Conservation (phyloP, 2,888 invertebrate species). For the Pantelozetes paolii region DNA sequence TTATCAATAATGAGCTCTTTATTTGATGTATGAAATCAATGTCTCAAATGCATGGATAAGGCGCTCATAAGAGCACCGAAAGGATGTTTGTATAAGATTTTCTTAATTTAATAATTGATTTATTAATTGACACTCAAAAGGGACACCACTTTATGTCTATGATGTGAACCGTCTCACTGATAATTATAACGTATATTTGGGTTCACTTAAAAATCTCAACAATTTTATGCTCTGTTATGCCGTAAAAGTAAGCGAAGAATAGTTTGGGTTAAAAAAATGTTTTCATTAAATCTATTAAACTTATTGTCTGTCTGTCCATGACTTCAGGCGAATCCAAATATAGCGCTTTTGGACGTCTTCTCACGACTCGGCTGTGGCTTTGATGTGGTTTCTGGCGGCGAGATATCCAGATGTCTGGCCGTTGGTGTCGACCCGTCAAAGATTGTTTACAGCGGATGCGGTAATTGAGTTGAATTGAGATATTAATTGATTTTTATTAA, state of each 20-base stretch:
- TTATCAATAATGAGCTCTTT: too few relatives aligned
- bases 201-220: slow-evolving; percentile 35
- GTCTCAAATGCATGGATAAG: too few relatives aligned
- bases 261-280: neutral
- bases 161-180: slow-evolving; percentile 39
- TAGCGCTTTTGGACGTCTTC: slow-evolving; percentile 50
- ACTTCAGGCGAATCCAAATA: slow-evolving; percentile 53
- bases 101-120: neutral
- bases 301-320: neutral
- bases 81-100: too few relatives aligned
- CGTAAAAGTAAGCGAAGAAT: slow-evolving; percentile 15
- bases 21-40: too few relatives aligned
- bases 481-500: too few relatives aligned
- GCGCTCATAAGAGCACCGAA: too few relatives aligned
- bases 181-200: slow-evolving; percentile 39
- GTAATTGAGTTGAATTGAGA: slow-evolving; percentile 51
- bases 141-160: slow-evolving; percentile 41
- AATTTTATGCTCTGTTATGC: slow-evolving; percentile 41
- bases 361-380: slow-evolving; percentile 48
- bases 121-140: neutral
- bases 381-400: slow-evolving; percentile 53
- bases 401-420: slow-evolving; percentile 52
- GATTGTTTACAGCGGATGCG: slow-evolving; percentile 54
- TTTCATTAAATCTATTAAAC: too few relatives aligned
- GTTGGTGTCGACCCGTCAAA: slow-evolving; percentile 51